Evolutionary conservation across 2,113 vertebrate genomes (phyloP), one percentile per base, ranked within the genome.

Genomic region (Notothenia coriiceps): DNA sequence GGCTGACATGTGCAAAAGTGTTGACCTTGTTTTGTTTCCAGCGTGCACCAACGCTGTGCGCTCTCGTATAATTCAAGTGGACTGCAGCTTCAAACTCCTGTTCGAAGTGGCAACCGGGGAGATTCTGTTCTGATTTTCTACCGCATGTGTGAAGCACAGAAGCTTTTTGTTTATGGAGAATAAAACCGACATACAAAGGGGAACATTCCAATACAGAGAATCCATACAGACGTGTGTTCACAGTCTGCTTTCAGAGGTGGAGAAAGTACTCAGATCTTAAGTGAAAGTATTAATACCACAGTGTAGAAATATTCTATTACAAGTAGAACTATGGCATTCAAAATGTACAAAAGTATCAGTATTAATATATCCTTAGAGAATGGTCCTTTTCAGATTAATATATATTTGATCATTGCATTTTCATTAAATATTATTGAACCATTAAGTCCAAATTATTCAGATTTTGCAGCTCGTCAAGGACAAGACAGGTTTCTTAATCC

Each of bases 1-100:
- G 85, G 80, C 70, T 77, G 78, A 85, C 77, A 56, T 29, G 59
- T 70, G 80, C 70, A 73, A 82, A 79, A 76, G 79, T 46, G 70
- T 82, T 87, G 83, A 86, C 86, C 88, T 86, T 74, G 83, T 91
- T 90, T 77, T 80, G 74, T 77, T 56, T 67, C 61, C n/a, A 8
- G 40, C 33, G 15, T 71, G 59, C n/a, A 20, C 68, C 70, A 20
- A 0, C 0, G 74, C 47, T 52, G 72, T 65, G 25, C 67, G 5
- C 20, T 35, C 83, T 81, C 33, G 35, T 80, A 87, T 69, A 15
- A 59, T 79, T 80, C 59, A 83, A 86, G 74, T 66, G 75, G 63
- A 54, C 76, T 67, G 29, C 52, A 80, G 74, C 69, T 74, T 60
- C 44, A 82, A 65, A 7, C 67, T 25, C 40, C 29, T 22, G 83